Evolutionary conservation across 2,888 invertebrate genomes (phyloP).

Genomic region (Tolmerus cingulatus): DNA sequence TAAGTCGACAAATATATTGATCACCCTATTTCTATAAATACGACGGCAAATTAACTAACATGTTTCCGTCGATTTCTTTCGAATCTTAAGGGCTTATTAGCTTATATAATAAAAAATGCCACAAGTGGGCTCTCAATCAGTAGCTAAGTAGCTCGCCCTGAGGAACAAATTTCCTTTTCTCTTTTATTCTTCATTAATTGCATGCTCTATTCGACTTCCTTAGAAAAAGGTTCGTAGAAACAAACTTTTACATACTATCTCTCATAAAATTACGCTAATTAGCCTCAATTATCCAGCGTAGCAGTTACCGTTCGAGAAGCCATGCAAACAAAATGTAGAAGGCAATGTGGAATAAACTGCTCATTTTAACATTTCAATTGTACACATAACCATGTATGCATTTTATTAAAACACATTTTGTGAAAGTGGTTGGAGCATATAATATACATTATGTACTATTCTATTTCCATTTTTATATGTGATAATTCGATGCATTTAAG

Average conservation of each 20-base stretch:
- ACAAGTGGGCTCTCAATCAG: background rate
- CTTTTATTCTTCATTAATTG: background rate
- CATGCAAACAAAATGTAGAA: too few species aligned
- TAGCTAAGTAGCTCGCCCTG: background rate
- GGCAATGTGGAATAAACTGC: too few species aligned
- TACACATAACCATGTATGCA: too few species aligned
- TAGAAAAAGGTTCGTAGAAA: background rate
- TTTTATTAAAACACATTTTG: too few species aligned
- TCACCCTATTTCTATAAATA: background rate
- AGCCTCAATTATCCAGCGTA: background rate
- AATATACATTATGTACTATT: too few species aligned
- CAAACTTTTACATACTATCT: background rate
- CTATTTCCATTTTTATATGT: too few species aligned
- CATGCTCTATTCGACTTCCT: background rate
- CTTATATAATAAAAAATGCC: slow-evolving; percentile 1
- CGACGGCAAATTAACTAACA: background rate
- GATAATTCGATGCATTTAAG: too few species aligned
- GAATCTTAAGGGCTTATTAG: background rate
- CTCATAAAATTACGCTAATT: slow-evolving; percentile 2
- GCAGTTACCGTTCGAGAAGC: too few species aligned
- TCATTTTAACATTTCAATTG: too few species aligned
- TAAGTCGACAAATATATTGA: background rate
- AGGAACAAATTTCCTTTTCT: background rate
- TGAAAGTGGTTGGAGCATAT: too few species aligned
- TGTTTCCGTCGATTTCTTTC: background rate